phyloP scores from a whole-genome alignment of 2,113 vertebrate species.

The Casuarius casuarius region DNA sequence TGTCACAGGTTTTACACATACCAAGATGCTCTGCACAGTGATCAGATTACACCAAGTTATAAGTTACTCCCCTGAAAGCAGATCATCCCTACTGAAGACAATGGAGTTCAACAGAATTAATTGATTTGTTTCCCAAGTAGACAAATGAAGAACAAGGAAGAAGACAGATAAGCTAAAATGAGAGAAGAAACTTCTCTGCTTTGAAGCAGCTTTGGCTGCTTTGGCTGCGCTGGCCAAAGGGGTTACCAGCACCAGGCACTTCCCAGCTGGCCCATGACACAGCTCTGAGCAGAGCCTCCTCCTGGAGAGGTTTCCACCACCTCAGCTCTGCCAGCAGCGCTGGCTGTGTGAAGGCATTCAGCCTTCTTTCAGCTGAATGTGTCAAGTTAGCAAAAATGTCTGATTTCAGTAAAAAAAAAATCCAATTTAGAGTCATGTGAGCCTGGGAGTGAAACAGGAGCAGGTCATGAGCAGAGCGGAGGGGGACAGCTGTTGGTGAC shows the following conservation, averaged over 20 bases:
- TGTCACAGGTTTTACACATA: not conserved
- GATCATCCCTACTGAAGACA: not conserved
- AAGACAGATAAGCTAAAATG: not conserved
- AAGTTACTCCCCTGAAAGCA: not conserved
- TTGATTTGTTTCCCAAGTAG: not conserved
- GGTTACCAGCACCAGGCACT: accelerated
- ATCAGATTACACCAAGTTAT: not conserved
- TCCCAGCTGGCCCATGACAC: not conserved
- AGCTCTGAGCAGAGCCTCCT: not conserved
- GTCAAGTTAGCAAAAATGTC: not conserved
- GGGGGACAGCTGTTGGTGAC: not conserved
- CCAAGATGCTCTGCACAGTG: not conserved
- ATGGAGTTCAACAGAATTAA: not conserved
- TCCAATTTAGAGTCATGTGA: not conserved
- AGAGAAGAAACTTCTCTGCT: not conserved
- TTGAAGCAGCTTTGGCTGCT: not conserved
- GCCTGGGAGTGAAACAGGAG: not conserved
- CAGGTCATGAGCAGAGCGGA: not conserved
- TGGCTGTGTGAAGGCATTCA: not conserved
- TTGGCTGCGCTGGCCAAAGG: not conserved
- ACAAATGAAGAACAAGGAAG: not conserved
- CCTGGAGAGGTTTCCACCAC: not conserved
- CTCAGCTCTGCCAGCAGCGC: not conserved
- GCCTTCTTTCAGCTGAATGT: not conserved
- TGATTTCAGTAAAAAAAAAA: not conserved